Evolutionary conservation across 2,113 vertebrate species (phyloP).

Genomic region (Onychostoma macrolepis): DNA sequence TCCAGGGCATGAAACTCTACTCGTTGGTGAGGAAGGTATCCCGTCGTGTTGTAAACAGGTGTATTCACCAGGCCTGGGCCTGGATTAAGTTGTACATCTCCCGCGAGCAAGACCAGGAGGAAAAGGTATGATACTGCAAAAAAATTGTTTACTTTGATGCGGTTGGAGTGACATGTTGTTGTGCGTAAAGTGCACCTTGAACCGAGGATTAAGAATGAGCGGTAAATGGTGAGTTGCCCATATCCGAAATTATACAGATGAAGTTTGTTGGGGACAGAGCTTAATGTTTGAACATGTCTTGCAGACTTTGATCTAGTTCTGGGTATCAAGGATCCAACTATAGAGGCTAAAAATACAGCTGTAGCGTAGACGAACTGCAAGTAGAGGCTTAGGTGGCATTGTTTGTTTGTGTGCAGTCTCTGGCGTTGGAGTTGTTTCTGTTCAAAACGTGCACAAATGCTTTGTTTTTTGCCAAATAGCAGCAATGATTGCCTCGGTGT

Average conservation of each 20-base stretch:
- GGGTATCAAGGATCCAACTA: neutral
- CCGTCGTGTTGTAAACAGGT: neutral
- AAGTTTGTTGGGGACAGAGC: neutral
- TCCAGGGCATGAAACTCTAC: neutral
- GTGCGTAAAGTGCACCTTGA: too few relatives aligned
- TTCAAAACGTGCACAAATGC: neutral
- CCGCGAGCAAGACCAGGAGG: neutral
- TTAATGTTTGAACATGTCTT: neutral
- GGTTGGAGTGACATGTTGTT: neutral
- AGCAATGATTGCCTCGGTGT: neutral
- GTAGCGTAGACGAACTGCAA: neutral
- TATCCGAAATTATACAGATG: too few relatives aligned
- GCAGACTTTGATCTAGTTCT: neutral
- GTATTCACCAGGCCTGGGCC: neutral
- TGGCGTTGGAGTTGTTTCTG: neutral
- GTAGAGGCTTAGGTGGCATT: neutral
- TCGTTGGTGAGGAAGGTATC: neutral
- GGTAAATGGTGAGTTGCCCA: too few relatives aligned
- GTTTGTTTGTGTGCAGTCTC: neutral
- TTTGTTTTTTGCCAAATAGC: neutral
- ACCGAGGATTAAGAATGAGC: too few relatives aligned
- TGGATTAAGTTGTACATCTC: neutral
- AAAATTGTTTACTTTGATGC: neutral
- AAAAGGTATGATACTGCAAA: neutral
- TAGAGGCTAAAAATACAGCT: neutral